Evolutionary conservation across 2,797 vertebrate genomes (phyloP), one percentile per base, ranked within the genome.

Genomic region (Antennarius maculatus): DNA sequence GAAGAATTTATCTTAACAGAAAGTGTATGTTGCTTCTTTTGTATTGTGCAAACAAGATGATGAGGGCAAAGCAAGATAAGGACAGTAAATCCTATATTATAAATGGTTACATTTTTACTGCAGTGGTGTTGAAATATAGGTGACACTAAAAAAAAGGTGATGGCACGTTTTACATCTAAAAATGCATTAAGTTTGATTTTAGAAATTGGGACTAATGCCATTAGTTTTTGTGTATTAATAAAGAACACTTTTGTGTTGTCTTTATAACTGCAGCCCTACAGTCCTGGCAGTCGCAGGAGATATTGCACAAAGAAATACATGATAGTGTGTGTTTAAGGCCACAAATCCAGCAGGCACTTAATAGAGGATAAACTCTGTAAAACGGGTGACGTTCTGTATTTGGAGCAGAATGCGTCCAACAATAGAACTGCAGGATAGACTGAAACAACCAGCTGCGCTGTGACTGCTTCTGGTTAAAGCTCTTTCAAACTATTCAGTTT

Each of bases 311-410:
- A 42, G 3, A 23, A 14, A 17, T 15, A 27, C 9, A 29, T 3
- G 0, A 3, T 27, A 2, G 11, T 52, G 41, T 67, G 42, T 61
- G 15, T 70, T 23, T 66, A 47, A 72, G 66, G 62, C 61, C 54
- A 67, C 52, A 49, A 31, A 61, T 58, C 52, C 56, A 75, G 54
- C 76, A 82, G 81, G 74, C 63, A 80, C 79, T 80, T 1, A 14
- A 49, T 63, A 59, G 1, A 23, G 23, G 23, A 23, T 28, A 14
- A 80, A 66, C 28, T 48, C 31, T 53, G 52, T 54, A 55, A 63
- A 66, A 39, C 9, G 1, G 17, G 31, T 58, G 48, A 61, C 15
- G 13, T 48, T 48, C 42, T 63, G 54, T 11, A 58, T 16, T 28
- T 57, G 18, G 10, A 37, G 31, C 23, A 18, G 28, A 41, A 41